Evolutionary conservation across 2,888 invertebrate species (phyloP).

Genomic region (Sphinx pinastri): DNA sequence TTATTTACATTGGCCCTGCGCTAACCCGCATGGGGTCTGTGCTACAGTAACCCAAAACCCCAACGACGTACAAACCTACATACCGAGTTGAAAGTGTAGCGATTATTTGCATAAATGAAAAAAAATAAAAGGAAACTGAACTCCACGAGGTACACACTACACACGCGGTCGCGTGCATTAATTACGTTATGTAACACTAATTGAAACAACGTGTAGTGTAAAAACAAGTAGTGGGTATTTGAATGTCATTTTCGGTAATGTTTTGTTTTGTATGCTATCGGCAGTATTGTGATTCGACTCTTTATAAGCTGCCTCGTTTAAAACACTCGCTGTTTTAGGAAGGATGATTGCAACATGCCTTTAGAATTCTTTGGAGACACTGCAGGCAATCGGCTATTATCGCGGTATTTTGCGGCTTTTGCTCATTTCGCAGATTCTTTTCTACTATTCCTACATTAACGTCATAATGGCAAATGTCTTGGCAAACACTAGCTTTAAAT

Average conservation of each 20-base stretch:
- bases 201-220: not conserved
- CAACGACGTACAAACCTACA: not conserved
- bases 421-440: too few relatives aligned
- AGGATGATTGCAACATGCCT: too few relatives aligned
- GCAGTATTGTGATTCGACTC: not conserved
- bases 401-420: too few relatives aligned
- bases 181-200: not conserved
- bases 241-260: constrained; percentile 11
- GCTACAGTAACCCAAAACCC: not conserved
- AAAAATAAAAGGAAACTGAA: not conserved
- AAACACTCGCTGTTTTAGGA: too few relatives aligned
- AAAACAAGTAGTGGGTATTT: not conserved
- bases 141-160: not conserved
- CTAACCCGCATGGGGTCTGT: constrained; percentile 13
- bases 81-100: not conserved
- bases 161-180: not conserved
- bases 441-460: too few relatives aligned
- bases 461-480: too few relatives aligned
- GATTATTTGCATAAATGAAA: not conserved
- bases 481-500: too few relatives aligned
- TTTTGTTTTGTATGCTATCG: not conserved
- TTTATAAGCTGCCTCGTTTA: too few relatives aligned
- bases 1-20: constrained; percentile 12
- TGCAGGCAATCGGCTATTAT: too few relatives aligned
- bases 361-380: too few relatives aligned